Evolutionary conservation across 1,140 invertebrate genomes (phyloP).

Genomic region (Dinothrombium tinctorium): DNA sequence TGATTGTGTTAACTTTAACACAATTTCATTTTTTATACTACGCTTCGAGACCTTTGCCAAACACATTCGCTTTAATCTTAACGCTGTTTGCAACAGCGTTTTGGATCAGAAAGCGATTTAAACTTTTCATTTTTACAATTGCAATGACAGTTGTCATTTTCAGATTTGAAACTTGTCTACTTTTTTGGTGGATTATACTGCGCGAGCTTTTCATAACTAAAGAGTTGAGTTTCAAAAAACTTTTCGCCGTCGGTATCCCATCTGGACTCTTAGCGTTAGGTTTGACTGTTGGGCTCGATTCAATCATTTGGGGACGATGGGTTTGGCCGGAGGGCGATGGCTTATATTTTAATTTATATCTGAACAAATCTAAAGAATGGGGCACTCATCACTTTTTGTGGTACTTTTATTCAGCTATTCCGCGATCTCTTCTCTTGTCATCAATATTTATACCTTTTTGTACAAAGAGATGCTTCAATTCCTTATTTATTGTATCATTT

Average conservation of each 20-base stretch:
- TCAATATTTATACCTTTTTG: conserved; percentile 49
- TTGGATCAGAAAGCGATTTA: conserved; percentile 14
- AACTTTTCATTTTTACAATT: conserved; percentile 8
- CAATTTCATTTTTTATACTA: conserved; percentile 99
- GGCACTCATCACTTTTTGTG: conserved; percentile 86
- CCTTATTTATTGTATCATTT: conserved; percentile 38
- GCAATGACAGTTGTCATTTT: conserved; percentile 13
- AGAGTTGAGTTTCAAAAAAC: not conserved
- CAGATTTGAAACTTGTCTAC: conserved; percentile 10
- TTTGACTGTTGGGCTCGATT: conserved; percentile 60
- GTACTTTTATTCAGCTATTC: conserved; percentile 96
- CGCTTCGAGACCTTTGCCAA: conserved; percentile 73
- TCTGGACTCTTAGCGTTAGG: conserved; percentile 21
- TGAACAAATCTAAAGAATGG: conserved; percentile 88
- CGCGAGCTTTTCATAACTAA: conserved; percentile 6
- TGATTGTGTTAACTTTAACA: conserved; percentile 53
- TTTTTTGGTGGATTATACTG: conserved; percentile 8
- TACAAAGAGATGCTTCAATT: conserved; percentile 43
- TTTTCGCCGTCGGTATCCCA: conserved; percentile 9
- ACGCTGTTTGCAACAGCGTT: conserved; percentile 34
- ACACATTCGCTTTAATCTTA: conserved; percentile 74
- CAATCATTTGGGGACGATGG: not conserved
- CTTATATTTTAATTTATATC: conserved; percentile 76
- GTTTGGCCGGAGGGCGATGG: conserved; percentile 26
- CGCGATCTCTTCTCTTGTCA: conserved; percentile 54